phyloP scores from a whole-genome alignment of 2,113 vertebrate genomes.

The Dicrurus megarhynchus region DNA sequence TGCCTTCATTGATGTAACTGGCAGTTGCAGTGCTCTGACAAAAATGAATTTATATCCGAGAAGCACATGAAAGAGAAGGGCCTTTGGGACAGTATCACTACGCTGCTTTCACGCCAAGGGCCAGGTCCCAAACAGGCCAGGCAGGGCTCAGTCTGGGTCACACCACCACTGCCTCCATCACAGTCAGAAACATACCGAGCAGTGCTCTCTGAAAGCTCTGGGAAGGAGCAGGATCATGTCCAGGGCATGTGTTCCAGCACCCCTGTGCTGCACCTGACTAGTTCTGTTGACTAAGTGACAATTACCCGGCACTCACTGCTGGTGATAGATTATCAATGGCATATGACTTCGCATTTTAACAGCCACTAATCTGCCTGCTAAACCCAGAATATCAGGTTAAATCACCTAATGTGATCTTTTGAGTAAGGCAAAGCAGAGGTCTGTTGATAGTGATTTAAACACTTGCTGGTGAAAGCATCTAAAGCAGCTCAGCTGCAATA shows the following conservation, averaged over 20 bases:
- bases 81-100: neutral
- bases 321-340: neutral
- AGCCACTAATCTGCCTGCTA: neutral
- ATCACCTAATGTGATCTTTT: neutral
- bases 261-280: neutral
- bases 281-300: neutral
- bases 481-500: neutral
- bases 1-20: neutral
- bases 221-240: neutral
- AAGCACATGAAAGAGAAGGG: neutral
- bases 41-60: neutral
- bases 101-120: fast-evolving
- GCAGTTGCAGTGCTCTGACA: neutral
- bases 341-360: neutral
- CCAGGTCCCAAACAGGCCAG: fast-evolving
- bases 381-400: neutral
- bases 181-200: neutral
- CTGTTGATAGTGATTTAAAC: neutral
- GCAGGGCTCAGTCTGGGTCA: neutral
- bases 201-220: neutral
- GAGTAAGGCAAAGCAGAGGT: neutral
- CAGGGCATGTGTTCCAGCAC: neutral
- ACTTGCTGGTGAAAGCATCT: neutral
- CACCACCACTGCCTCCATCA: neutral
- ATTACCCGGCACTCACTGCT: neutral